These are phyloP conservation scores for Pardalotus punctatus DNA, from an alignment of 2,113 vertebrate genomes.

Conservation along the genomic window DNA sequence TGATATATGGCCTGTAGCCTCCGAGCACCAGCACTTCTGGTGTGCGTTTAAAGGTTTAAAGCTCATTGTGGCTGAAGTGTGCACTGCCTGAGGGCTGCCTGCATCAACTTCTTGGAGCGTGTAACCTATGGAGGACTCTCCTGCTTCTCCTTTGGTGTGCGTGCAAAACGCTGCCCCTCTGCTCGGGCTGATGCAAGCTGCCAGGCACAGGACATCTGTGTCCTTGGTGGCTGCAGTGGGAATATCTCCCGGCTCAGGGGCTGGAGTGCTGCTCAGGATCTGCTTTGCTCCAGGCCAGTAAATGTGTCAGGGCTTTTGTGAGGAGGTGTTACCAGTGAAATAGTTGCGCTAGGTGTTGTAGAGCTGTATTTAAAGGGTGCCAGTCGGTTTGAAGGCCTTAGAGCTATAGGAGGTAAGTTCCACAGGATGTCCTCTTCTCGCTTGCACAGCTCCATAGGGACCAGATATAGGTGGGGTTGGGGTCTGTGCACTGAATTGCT, in stretches of 20 bases:
- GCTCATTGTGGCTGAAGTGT: not conserved
- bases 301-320: not conserved
- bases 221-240: not conserved
- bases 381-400: not conserved
- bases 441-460: not conserved
- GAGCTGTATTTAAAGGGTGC: not conserved
- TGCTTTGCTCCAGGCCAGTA: not conserved
- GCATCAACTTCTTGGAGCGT: rapidly evolving
- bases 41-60: not conserved
- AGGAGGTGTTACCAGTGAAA: not conserved
- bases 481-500: not conserved
- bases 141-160: not conserved
- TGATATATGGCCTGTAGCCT: not conserved
- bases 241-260: not conserved
- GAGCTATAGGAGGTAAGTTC: not conserved
- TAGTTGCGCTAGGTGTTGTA: not conserved
- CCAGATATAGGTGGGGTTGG: not conserved
- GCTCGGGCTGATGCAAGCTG: not conserved
- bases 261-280: not conserved
- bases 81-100: not conserved
- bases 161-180: not conserved
- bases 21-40: not conserved
- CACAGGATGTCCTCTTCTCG: not conserved
- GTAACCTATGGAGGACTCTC: not conserved
- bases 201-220: not conserved